Conservation (phyloP, 53 echinoderm and acorn worm species). For the Astropecten irregularis region DNA sequence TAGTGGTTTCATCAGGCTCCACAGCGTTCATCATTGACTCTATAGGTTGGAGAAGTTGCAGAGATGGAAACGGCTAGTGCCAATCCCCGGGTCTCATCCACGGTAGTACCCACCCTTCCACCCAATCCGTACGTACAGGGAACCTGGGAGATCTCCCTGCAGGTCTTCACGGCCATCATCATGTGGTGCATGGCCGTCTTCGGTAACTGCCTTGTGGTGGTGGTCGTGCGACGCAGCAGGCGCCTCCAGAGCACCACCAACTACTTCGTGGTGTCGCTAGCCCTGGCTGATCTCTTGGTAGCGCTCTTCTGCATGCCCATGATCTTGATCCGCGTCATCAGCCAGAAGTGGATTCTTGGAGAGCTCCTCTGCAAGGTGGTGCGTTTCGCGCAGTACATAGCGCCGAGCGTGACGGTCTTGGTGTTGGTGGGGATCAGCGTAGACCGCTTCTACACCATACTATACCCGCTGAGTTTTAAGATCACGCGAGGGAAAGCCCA, state of each 20-base stretch:
- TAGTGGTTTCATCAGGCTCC: no score
- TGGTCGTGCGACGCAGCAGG: constrained; percentile 79
- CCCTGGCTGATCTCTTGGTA: constrained; percentile 85
- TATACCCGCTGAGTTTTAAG: constrained; percentile 96
- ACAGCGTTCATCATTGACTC: no score
- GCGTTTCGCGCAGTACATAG: constrained; percentile 80
- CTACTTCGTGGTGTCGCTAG: constrained; percentile 95
- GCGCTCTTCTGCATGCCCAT: constrained; percentile 88
- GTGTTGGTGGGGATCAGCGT: constrained; percentile 84
- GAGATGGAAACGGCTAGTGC: no score
- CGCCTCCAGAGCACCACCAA: constrained; percentile 96
- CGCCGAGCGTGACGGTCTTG: constrained; percentile 79
- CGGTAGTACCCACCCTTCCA: not conserved
- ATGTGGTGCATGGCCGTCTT: constrained; percentile 82
- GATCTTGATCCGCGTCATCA: constrained; percentile 61
- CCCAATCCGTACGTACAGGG: constrained; percentile 24
- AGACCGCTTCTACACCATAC: constrained; percentile 95
- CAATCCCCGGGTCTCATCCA: no score
- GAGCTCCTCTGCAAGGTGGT: constrained; percentile 81
- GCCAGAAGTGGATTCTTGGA: constrained; percentile 75
- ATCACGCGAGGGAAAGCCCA: constrained; percentile 93
- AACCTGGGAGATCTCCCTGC: constrained; percentile 55
- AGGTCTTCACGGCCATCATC: constrained; percentile 61
- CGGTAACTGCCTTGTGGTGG: constrained; percentile 82
- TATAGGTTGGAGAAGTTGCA: no score